These are phyloP conservation scores for Poeciliopsis paucimaculata DNA, from an alignment of 2,797 vertebrate genomes.

Conservation along the genomic window DNA sequence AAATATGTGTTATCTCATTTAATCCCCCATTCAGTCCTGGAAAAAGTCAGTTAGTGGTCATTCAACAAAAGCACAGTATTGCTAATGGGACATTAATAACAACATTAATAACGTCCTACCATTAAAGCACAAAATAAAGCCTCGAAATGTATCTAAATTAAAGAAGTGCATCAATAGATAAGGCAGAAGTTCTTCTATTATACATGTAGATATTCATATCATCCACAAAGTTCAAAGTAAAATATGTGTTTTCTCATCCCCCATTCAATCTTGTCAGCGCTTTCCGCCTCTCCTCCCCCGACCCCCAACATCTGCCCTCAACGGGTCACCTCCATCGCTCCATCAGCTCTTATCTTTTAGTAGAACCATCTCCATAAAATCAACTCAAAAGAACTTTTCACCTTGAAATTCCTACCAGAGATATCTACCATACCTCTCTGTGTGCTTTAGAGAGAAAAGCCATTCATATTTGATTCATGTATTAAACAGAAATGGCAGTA, in stretches of 20 bases:
- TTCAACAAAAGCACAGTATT: not conserved
- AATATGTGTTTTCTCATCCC: constrained; percentile 50
- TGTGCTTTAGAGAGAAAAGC: constrained; percentile 54
- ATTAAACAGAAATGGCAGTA: constrained; percentile 76
- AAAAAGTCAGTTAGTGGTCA: not conserved
- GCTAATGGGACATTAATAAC: not conserved
- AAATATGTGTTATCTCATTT: too few species aligned
- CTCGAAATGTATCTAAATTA: not conserved
- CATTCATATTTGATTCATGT: constrained; percentile 76
- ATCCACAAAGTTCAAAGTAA: constrained; percentile 34
- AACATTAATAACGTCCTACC: not conserved
- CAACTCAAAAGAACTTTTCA: constrained; percentile 74
- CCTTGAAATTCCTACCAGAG: constrained; percentile 75
- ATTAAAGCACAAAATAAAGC: not conserved
- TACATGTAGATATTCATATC: constrained; percentile 2
- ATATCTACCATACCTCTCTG: constrained; percentile 58
- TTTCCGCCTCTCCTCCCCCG: constrained; percentile 40
- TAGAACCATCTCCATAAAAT: constrained; percentile 60
- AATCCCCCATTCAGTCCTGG: not conserved
- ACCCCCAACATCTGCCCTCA: constrained; percentile 23
- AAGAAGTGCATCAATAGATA: not conserved
- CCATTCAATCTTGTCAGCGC: constrained; percentile 59
- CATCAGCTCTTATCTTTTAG: constrained; percentile 69
- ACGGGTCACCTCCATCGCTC: constrained; percentile 58
- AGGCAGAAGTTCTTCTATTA: not conserved